These are phyloP conservation scores for Agriopis marginaria DNA, from an alignment of 2,888 invertebrate species.

Conservation along the genomic window DNA sequence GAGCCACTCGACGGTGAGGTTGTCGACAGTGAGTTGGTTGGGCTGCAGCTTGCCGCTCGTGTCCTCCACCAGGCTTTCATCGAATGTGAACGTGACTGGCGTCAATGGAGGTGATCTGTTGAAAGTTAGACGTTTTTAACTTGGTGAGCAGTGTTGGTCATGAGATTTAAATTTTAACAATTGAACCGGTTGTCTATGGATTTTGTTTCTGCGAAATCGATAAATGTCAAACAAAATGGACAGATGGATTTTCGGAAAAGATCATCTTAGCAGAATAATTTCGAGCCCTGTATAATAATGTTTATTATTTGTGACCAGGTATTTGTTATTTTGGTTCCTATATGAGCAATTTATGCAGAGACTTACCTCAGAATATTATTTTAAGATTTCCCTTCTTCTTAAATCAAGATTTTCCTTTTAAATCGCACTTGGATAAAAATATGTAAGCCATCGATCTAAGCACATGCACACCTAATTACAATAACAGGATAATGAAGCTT, in stretches of 20 bases:
- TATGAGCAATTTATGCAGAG: no score
- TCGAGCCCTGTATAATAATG: no score
- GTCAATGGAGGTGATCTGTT: conserved; percentile 92
- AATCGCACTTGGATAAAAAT: not conserved
- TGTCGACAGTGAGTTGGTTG: conserved; percentile 96
- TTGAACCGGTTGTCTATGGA: no score
- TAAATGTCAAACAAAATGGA: no score
- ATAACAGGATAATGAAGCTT: not conserved
- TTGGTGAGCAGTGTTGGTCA: not conserved
- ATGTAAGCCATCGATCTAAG: not conserved
- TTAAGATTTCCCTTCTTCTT: not conserved
- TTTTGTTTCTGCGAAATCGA: no score
- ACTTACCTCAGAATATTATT: no score
- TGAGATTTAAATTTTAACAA: not conserved
- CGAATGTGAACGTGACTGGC: conserved; percentile 93
- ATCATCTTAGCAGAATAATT: no score
- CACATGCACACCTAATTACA: not conserved
- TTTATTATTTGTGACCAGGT: no score
- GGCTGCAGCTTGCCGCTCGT: conserved; percentile 94
- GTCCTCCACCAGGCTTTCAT: conserved; percentile 94
- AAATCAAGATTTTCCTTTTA: not conserved
- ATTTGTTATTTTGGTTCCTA: no score
- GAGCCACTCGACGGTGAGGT: conserved; percentile 96
- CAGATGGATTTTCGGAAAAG: no score
- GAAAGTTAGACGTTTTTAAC: not conserved